Conservation (phyloP, 2,888 invertebrate species). For the Formica aserva region DNA sequence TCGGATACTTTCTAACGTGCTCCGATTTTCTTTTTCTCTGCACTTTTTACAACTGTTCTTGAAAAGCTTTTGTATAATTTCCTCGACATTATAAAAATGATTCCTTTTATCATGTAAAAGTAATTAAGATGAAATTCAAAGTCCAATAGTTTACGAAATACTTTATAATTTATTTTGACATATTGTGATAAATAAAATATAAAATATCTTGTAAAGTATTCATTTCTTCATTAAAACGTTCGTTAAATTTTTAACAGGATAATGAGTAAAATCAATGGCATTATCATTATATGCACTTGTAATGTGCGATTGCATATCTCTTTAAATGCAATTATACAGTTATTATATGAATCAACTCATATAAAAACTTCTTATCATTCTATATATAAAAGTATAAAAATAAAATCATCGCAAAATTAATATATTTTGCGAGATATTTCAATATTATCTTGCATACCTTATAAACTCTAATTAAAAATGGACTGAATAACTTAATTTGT, state of each 20-base stretch:
- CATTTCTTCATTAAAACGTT: not conserved
- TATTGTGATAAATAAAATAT: not conserved
- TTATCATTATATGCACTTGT: not conserved
- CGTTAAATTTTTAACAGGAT: not conserved
- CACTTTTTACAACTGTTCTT: not conserved
- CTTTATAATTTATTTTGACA: not conserved
- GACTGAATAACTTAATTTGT: not conserved
- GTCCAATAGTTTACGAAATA: not conserved
- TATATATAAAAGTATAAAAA: too few species aligned
- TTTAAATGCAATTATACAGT: not conserved
- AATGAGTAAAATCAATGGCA: not conserved
- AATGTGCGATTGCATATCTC: not conserved
- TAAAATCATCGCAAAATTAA: too few species aligned
- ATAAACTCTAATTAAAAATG: not conserved
- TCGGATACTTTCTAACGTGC: constrained; percentile 1
- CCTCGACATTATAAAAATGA: constrained; percentile 4
- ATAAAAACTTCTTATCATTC: too few species aligned
- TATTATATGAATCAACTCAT: too few species aligned
- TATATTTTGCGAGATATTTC: not conserved
- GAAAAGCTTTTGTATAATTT: not conserved
- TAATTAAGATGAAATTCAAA: not conserved
- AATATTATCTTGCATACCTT: not conserved
- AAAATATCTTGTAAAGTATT: not conserved
- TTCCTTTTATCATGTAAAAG: not conserved
- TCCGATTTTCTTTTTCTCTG: not conserved